Evolutionary conservation across 1,140 invertebrate genomes (phyloP), one percentile per base, ranked within the genome.

Genomic region (Choristoneura fumiferana): DNA sequence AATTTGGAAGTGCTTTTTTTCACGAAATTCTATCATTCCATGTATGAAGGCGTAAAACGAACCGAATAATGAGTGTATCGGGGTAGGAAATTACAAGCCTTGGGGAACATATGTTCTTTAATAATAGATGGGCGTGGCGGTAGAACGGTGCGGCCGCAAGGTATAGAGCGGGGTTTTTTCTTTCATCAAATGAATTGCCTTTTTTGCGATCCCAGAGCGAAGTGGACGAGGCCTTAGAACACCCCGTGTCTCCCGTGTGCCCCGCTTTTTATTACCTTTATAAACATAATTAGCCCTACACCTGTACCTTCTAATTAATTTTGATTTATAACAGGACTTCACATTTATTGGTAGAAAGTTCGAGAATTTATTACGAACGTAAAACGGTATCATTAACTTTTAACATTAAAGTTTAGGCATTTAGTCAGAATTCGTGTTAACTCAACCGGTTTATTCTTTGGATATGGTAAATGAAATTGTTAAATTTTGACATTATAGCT

Each of bases 11-110:
- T 29, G 22, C 22, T 29, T 29, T 29, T n/a, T 29, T 29, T 29
- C 22, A 3, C 22, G 22, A 29, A 29, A 29, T 29, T 29, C 22
- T 29, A 49, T 49, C 22, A 45, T 18, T 45, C 43, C 10, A 49
- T 14, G 18, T 13, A 45, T 6, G 43, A 29, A 49, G 43, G 43
- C 43, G 43, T 22, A 49, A 49, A 49, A 49, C 22, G 43, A 22
- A 49, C 18, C 18, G 36, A 54, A 43, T 60, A 60, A 60, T 60
- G 38, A 60, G 58, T 13, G 15, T 60, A 60, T 60, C 52, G 49
- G 49, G 13, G 15, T 22, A 29, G 29, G 49, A 40, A 54, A 60
- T 60, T 60, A 60, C 58, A 52, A 33, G 58, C 14, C 43, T 45
- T 22, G 29, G 38, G 22, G 37, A 52, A 35, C 58, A 54, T 37